A percentile compares a stretch with the other conserved stretches of the same genome.
Evolutionary conservation across 2,113 vertebrate species (phyloP).

Genomic region (Petrocephalus microphthalmus): DNA sequence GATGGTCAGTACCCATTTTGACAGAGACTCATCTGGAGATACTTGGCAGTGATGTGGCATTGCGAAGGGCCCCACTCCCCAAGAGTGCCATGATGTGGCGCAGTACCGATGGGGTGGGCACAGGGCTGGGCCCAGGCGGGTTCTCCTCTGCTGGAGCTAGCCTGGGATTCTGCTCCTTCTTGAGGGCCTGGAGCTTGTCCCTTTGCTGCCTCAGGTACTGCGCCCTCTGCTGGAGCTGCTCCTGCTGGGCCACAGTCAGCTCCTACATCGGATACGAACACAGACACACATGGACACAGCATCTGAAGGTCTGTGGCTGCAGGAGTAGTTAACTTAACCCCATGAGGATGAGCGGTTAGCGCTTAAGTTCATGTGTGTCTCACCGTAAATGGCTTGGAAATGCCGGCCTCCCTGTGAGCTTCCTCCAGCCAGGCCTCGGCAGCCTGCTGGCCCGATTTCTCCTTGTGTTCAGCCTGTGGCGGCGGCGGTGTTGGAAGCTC

Average conservation of each 20-base stretch:
- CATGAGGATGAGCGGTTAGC: background rate
- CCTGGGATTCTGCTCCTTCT: conserved; percentile 67
- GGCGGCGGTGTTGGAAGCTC: conserved; percentile 44
- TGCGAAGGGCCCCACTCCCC: background rate
- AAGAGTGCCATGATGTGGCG: background rate
- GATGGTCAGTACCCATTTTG: background rate
- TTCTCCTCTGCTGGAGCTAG: conserved; percentile 38
- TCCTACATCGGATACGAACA: conserved; percentile 55
- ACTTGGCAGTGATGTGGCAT: background rate
- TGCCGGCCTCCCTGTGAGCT: conserved; percentile 61
- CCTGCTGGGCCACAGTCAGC: conserved; percentile 68
- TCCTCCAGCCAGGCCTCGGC: conserved; percentile 64
- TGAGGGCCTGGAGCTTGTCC: conserved; percentile 79
- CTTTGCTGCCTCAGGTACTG: conserved; percentile 85
- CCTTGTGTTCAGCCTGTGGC: conserved; percentile 44
- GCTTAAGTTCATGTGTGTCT: conserved; percentile 33
- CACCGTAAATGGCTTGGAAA: conserved; percentile 60
- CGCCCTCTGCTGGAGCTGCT: conserved; percentile 81
- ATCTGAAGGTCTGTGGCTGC: background rate
- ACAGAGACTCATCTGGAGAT: background rate
- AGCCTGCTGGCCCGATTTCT: conserved; percentile 48
- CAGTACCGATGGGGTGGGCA: conserved; percentile 53
- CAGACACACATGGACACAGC: background rate
- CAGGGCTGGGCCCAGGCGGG: conserved; percentile 42
- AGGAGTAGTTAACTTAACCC: background rate